phyloP scores from a whole-genome alignment of 2,797 vertebrate genomes.

The Phaenicophaeus curvirostris region DNA sequence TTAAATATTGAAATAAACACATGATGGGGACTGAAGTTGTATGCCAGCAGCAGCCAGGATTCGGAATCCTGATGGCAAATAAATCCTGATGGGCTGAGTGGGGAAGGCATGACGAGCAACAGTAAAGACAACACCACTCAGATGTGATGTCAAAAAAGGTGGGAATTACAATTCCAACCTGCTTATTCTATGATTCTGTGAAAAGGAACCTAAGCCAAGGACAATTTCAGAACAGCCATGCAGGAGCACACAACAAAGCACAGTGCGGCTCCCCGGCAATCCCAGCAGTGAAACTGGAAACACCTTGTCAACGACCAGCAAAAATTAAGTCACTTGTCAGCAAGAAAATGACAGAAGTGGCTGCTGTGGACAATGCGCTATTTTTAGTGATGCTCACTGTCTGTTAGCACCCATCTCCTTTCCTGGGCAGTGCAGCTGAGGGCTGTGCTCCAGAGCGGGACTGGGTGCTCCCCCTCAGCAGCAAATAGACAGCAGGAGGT shows the following conservation, averaged over 20 bases:
- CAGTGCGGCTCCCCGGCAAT: fast-evolving
- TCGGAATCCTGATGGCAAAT: fast-evolving
- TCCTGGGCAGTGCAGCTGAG: neutral
- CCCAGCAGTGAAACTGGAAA: fast-evolving
- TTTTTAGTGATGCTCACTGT: fast-evolving
- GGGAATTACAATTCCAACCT: too few relatives aligned
- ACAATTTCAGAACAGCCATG: too few relatives aligned
- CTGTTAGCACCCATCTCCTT: fast-evolving
- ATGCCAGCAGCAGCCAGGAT: fast-evolving
- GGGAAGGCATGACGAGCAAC: neutral
- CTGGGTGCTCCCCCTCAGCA: fast-evolving
- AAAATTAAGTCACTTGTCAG: neutral
- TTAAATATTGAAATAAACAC: neutral
- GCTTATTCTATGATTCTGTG: too few relatives aligned
- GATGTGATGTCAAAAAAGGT: fast-evolving
- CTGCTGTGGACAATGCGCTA: neutral
- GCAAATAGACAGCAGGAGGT: fast-evolving
- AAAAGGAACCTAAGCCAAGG: too few relatives aligned
- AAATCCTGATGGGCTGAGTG: neutral
- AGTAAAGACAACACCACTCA: neutral
- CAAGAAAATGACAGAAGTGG: neutral
- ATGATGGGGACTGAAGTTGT: neutral
- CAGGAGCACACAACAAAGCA: fast-evolving
- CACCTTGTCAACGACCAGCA: fast-evolving
- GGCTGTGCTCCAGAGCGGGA: neutral